Evolutionary conservation across 2,888 invertebrate species (phyloP).

Genomic region (Prosopocoilus inquinatus): DNA sequence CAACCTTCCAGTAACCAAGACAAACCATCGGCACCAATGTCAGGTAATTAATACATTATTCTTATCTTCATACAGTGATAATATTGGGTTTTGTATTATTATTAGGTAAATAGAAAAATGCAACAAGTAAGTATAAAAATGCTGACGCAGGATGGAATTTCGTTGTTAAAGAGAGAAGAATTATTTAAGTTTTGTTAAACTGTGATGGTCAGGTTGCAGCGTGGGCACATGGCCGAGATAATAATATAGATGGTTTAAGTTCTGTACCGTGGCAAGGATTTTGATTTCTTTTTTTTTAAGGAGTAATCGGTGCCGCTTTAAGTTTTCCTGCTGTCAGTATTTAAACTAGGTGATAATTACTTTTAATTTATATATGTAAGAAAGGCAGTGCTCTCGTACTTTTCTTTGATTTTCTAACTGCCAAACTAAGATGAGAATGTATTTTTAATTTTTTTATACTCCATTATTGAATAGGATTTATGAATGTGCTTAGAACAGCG

Average conservation of each 20-base stretch:
- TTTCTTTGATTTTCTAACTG: not conserved
- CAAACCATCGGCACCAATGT: conserved; percentile 21
- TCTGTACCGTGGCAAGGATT: not conserved
- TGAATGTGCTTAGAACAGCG: conserved; percentile 2
- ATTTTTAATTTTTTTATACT: conserved; percentile 20
- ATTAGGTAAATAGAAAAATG: conserved; percentile 22
- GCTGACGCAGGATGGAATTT: not conserved
- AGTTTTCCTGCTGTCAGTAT: conserved; percentile 32
- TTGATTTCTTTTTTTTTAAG: not conserved
- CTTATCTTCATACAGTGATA: not conserved
- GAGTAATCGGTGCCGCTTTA: conserved; percentile 9
- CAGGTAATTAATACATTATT: conserved; percentile 5
- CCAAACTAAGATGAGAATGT: conserved; percentile 11
- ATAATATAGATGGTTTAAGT: not conserved
- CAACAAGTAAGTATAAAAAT: conserved; percentile 8
- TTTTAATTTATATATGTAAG: conserved; percentile 2
- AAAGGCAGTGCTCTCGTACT: not conserved
- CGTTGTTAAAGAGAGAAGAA: not conserved
- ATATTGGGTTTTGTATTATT: conserved; percentile 1
- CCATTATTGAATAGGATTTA: conserved; percentile 3
- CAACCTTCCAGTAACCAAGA: conserved; percentile 35
- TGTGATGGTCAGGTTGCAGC: not conserved
- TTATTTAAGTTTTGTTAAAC: not conserved
- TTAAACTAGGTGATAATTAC: conserved; percentile 8
- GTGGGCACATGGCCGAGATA: not conserved